Evolutionary conservation across 30 jellyfish, hydroid and myxozoan species (phyloP).

Genomic region (Turritopsis dohrnii): DNA sequence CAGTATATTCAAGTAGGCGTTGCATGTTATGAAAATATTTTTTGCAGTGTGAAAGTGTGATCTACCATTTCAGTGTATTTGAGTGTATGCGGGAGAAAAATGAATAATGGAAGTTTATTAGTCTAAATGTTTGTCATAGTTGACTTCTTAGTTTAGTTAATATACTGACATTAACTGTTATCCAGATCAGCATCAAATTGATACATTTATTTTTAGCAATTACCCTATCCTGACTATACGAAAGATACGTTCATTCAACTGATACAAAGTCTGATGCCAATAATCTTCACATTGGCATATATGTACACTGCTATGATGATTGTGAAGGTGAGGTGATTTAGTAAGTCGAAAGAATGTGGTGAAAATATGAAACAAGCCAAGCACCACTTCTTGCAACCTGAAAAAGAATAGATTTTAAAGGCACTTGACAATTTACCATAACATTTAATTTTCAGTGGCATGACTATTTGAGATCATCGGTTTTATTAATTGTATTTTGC

Average conservation of each 20-base stretch:
- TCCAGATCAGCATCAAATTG: too few species aligned
- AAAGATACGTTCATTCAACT: slow-evolving; percentile 52
- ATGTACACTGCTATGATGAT: slow-evolving; percentile 78
- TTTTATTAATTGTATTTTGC: background rate
- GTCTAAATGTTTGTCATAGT: too few species aligned
- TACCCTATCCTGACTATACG: slow-evolving; percentile 79
- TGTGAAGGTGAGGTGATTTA: slow-evolving; percentile 44
- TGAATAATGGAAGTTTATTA: too few species aligned
- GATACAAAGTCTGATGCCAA: slow-evolving; percentile 67
- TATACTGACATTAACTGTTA: too few species aligned
- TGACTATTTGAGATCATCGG: too few species aligned
- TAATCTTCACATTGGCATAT: slow-evolving; percentile 74
- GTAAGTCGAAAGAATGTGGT: too few species aligned
- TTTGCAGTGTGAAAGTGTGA: background rate
- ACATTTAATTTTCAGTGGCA: too few species aligned
- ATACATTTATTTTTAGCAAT: slow-evolving; percentile 50
- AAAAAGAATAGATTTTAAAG: too few species aligned
- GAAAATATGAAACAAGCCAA: too few species aligned
- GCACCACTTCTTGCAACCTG: too few species aligned
- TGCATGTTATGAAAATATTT: background rate
- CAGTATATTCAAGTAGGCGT: slow-evolving; percentile 9
- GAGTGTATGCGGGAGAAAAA: background rate
- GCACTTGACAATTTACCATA: too few species aligned
- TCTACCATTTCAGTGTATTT: background rate
- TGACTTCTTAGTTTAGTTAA: too few species aligned